Evolutionary conservation across 2,797 vertebrate species (phyloP), one percentile per base, ranked within the genome.

Genomic region (Catamblyrhynchus diadema): DNA sequence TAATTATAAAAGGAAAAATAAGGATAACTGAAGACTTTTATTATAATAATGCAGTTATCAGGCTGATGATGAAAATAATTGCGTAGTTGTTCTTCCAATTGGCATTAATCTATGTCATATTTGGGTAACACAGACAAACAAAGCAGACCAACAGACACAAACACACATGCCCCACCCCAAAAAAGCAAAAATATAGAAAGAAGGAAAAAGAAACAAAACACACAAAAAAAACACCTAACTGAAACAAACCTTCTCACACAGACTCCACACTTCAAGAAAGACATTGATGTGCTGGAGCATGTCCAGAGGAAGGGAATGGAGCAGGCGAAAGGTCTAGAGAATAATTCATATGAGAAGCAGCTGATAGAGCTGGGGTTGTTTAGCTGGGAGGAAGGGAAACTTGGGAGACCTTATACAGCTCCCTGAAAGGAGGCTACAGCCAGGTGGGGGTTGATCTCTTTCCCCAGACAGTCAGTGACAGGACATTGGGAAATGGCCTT

Each of bases 361-460:
- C 30, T 66, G 39, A 47, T 14, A 44, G 14, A 41, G 10, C 25
- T 41, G 25, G 10, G 12, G 9, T 11, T 60, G 12, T 47, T 67
- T 35, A 39, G 3, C 10, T 12, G 8, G 8, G 24, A 53, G 22
- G 28, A 61, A 47, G 9, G 14, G 30, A 67, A 30, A 7, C 22
- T 17, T 41, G 32, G 12, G 27, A 42, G 47, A 54, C 27, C 11
- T 32, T 14, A 8, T 48, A 13, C 16, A 61, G 3, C 2, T 24
- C 20, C 11, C 62, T 42, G 56, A 25, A 81, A 48, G 20, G 48
- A 24, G 2, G 8, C 14, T 37, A 59, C 23, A 61, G 41, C 6
- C 25, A 27, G 1, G 2, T 54, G 7, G 15, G 6, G 2, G 0
- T 23, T 16, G 9, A 13, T 27, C 47, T 60, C 18, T 35, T 41